Evolutionary conservation across 2,888 invertebrate genomes (phyloP), one percentile per base, ranked within the genome.

Genomic region (Chalcis sispes): DNA sequence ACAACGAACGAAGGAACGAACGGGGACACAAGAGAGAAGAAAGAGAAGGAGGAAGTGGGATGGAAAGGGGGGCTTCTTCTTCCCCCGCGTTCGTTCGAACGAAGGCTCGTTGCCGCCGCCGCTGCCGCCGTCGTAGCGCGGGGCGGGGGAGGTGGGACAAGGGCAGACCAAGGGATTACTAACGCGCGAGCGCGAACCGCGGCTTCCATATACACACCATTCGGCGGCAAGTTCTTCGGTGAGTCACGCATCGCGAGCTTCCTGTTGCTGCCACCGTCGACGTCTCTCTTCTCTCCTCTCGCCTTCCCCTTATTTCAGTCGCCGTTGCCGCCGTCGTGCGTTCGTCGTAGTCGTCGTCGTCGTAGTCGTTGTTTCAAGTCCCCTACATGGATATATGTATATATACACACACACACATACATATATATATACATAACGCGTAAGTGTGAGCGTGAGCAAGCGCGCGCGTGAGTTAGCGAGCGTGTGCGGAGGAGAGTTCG

Each of bases 221-320:
- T 50, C 58, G 83, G 82, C 13, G 13, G 84, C 83, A n/a, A n/a
- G n/a, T n/a, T 82, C 83, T 84, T 82, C 85, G 83, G 85, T 87
- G 88, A 88, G 88, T 88, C 88, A 88, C 88, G 88, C 87, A 87
- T 85, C 87, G 87, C 87, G 88, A 85, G 87, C 88, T 88, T 87
- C 88, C 88, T 87, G 87, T 87, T 85, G 40, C 58, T 85, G 82
- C 70, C 71, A 7, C 36, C n/a, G 4, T 5, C 13, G 46, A 3
- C 72, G 71, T 67, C 77, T 65, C 77, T 70, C 52, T 76, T n/a
- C 42, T 18, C 52, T 29, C 23, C n/a, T 23, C n/a, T 48, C 59
- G 20, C 36, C 40, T 32, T 13, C 56, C 4, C 77, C 67, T n/a
- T n/a, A n/a, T n/a, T n/a, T n/a, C n/a, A n/a, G n/a, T n/a, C 78